Evolutionary conservation across 2,797 vertebrate species (phyloP), one percentile per base, ranked within the genome.

Genomic region (Falco berigora): DNA sequence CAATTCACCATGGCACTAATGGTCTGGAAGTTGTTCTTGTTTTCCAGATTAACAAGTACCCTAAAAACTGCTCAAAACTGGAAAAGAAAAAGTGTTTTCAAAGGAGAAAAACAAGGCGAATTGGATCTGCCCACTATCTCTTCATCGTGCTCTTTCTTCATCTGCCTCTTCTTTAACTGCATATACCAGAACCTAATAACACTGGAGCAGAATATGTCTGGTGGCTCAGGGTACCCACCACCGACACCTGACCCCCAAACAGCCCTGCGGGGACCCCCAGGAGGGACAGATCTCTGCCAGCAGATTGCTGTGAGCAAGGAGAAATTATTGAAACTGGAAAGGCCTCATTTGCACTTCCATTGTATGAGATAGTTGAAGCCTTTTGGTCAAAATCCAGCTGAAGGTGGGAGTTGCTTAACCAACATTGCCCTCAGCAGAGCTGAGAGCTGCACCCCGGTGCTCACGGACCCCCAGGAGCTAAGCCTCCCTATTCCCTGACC

Each of bases 41-140:
- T 97, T 96, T 97, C 95, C 96, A 97, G 97, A 98, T 98, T 98
- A 98, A 98, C 98, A 97, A 98, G 95, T 96, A 95, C 92, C 95
- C 97, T 97, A 97, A 97, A 98, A 97, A 81, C 74, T 67, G 92
- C 90, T 96, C 88, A 97, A 96, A 97, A 96, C 90, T 98, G 95
- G 86, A 96, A 94, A 86, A 94, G 95, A 97, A 97, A 96, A 94
- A 95, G 69, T 92, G 86, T 88, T 96, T 97, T 94, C 89, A 96
- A 97, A 96, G 36, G 82, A 91, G 86, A 87, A 93, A 96, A 97
- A 90, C 74, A 88, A 94, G 56, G 61, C 1, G 12, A 89, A 67
- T 71, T 96, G 69, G 66, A 95, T 74, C 68, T 91, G 68, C 44
- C 83, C 20, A 5, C 49, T 85, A 38, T 38, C 27, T 94, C 80